Percentiles rank a stretch among this genome's conserved stretches.
Evolutionary conservation across 2,888 invertebrate species (phyloP).

Genomic region (Euplexia lucipara): DNA sequence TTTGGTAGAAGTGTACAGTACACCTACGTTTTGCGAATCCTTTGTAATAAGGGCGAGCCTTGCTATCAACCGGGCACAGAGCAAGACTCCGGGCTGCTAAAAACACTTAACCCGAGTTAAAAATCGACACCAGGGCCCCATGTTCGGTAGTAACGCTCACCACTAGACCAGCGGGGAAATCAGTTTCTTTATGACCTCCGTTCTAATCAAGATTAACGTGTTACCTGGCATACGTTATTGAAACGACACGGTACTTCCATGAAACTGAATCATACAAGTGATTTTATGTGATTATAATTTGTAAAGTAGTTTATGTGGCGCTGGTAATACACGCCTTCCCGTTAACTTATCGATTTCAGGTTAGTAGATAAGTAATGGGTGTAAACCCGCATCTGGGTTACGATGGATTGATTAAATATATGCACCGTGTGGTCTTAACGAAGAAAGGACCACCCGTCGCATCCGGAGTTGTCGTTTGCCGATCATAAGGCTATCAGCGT

Average conservation of each 20-base stretch:
- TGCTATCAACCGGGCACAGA: too few species aligned
- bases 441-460: conserved; percentile 24
- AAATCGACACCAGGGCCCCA: too few species aligned
- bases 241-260: conserved; percentile 73
- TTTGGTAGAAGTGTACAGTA: too few species aligned
- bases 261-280: conserved; percentile 77
- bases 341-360: conserved; percentile 54
- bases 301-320: conserved; percentile 56
- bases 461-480: conserved; percentile 29
- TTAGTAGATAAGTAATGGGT: conserved; percentile 56
- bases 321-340: conserved; percentile 39
- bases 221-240: conserved; percentile 71
- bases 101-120: too few species aligned
- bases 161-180: too few species aligned
- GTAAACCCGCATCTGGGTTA: conserved; percentile 42
- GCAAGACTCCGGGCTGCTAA: too few species aligned
- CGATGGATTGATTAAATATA: conserved; percentile 36
- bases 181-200: conserved; percentile 71
- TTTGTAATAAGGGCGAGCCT: too few species aligned
- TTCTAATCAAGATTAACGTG: conserved; percentile 75
- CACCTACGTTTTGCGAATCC: too few species aligned
- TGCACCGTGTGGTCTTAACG: conserved; percentile 28
- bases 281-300: conserved; percentile 63
- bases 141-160: too few species aligned
- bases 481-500: conserved; percentile 1